Evolutionary conservation across 2,888 invertebrate genomes (phyloP).

Genomic region (Coecobrya sp.): DNA sequence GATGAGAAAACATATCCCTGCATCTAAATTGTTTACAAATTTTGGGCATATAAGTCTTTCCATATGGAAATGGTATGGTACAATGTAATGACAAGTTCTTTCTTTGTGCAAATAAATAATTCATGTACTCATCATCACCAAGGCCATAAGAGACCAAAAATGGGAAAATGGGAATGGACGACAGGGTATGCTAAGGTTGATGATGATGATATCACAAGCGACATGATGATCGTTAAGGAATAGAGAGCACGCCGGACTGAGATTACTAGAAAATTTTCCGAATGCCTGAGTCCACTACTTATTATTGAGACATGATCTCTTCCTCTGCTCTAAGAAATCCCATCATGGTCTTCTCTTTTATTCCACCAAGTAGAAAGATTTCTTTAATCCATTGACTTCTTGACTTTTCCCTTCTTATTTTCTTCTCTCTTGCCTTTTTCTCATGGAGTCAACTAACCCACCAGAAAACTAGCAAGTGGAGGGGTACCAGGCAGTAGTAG

Average conservation of each 20-base stretch:
- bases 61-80: neutral
- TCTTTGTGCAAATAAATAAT: constrained; percentile 3
- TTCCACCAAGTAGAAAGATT: constrained; percentile 31
- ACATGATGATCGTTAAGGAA: constrained; percentile 40
- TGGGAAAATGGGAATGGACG: constrained; percentile 6
- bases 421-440: constrained; percentile 16
- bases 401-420: constrained; percentile 27
- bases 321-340: constrained; percentile 2
- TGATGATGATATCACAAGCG: constrained; percentile 1
- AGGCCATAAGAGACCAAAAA: constrained; percentile 24
- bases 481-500: neutral
- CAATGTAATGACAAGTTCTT: neutral
- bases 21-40: constrained; percentile 13
- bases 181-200: neutral
- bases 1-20: neutral
- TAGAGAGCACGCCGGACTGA: constrained; percentile 40
- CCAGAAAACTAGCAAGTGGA: neutral
- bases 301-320: constrained; percentile 63
- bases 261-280: constrained; percentile 80
- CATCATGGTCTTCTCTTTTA: neutral
- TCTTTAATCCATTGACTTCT: constrained; percentile 69
- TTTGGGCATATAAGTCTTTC: neutral
- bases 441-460: neutral
- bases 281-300: constrained; percentile 72
- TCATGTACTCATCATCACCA: constrained; percentile 9